Evolutionary conservation across 2,888 invertebrate genomes (phyloP), one percentile per base, ranked within the genome.

Genomic region (Synergus laeviventris): DNA sequence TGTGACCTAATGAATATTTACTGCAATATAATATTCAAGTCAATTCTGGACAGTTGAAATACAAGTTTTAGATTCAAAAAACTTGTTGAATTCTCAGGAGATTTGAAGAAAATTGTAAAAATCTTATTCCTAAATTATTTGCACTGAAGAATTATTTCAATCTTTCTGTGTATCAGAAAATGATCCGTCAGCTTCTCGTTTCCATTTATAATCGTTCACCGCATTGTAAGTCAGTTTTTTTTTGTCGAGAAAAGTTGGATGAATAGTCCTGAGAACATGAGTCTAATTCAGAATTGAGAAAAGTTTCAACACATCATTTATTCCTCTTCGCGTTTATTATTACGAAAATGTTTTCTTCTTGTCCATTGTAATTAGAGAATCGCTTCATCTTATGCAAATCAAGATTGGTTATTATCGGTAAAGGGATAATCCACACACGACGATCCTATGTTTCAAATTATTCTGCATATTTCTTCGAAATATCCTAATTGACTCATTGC

Each of bases 351-450:
- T 45, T 49, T 45, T 31, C 31, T 49, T 31, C n/a, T 16, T n/a
- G 24, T 16, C 45, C 12, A 42, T 42, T 24, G 21, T 24, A 66
- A 66, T 66, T 24, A 42, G 14, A 24, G 16, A 45, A 62, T 49
- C 49, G 18, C 9, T 49, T 49, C 49, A 49, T 49, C 49, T 21
- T 21, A 12, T 24, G 21, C 12, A 21, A 24, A 8, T 1, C 24
- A 18, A 59, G 14, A 59, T 59, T 59, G 24, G 11, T 12, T 59
- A 24, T 81, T 80, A 81, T 80, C 78, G 38, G 39, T 8, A 8
- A 9, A 78, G 77, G 80, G 80, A 81, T 78, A 75, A 81, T 81
- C 80, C 76, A 59, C 64, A 78, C 76, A 59, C 64, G 80, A 70
- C 77, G 78, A 80, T 77, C 78, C 74, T 45, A 80, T 73, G 24